These are phyloP conservation scores for Temnopleurus reevesii DNA, from an alignment of 53 echinoderm and acorn worm species.

Conservation along the genomic window DNA sequence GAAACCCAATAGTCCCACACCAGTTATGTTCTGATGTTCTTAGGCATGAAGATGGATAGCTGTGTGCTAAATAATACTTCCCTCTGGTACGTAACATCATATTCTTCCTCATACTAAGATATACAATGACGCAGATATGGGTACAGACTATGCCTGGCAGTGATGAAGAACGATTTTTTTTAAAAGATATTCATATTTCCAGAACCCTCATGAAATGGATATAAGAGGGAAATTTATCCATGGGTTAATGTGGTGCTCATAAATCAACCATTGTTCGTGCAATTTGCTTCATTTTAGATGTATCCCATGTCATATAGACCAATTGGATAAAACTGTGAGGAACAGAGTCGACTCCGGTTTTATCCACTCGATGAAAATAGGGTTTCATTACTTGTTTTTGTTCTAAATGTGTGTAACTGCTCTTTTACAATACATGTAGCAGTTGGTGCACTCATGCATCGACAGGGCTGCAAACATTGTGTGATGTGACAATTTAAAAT, in stretches of 20 bases:
- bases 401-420: too few relatives aligned
- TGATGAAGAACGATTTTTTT: neutral
- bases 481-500: too few relatives aligned
- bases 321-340: too few relatives aligned
- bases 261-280: neutral
- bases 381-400: too few relatives aligned
- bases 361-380: too few relatives aligned
- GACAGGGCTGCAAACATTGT: too few relatives aligned
- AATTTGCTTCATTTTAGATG: too few relatives aligned
- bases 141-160: too few relatives aligned
- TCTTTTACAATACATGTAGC: too few relatives aligned
- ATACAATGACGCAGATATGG: neutral
- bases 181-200: neutral
- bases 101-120: neutral
- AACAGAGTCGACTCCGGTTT: too few relatives aligned
- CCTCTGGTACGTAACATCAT: slow-evolving; percentile 14
- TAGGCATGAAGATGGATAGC: slow-evolving; percentile 23
- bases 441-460: too few relatives aligned
- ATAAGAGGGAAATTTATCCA: neutral
- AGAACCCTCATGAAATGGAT: neutral
- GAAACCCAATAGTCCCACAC: slow-evolving; percentile 17
- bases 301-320: too few relatives aligned
- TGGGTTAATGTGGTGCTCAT: neutral
- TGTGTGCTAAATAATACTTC: slow-evolving; percentile 10
- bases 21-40: neutral